These are phyloP conservation scores for Peromyscus eremicus DNA, from an alignment of 2,797 vertebrate genomes.

Conservation along the genomic window DNA sequence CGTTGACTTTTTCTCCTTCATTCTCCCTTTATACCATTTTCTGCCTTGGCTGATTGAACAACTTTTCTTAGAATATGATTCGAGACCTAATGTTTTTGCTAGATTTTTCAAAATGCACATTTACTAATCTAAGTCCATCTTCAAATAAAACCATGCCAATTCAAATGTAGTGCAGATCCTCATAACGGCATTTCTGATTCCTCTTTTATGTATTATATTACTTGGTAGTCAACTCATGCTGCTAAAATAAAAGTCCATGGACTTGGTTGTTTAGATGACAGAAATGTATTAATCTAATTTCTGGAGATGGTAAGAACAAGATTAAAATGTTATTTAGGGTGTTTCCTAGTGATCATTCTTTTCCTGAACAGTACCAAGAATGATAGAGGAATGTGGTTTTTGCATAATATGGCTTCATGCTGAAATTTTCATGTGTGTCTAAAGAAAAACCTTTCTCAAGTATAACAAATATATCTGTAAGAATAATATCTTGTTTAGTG, in stretches of 20 bases:
- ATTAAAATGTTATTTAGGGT: not conserved
- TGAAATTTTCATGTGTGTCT: not conserved
- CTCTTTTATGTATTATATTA: not conserved
- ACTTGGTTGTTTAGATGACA: not conserved
- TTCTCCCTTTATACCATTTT: not conserved
- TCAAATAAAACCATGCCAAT: not conserved
- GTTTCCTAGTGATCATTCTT: not conserved
- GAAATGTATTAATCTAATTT: not conserved
- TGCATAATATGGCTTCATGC: not conserved
- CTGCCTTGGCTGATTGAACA: not conserved
- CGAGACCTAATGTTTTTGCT: not conserved
- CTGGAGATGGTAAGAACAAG: not conserved
- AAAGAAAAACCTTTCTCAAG: not conserved
- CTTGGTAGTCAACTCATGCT: not conserved
- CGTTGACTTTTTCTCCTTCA: not conserved
- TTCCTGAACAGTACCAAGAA: not conserved
- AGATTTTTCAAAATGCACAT: conserved; percentile 15
- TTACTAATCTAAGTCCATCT: not conserved
- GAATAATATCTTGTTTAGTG: not conserved
- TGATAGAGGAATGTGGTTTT: not conserved
- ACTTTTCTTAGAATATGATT: not conserved
- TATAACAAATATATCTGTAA: not conserved
- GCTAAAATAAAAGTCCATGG: not conserved
- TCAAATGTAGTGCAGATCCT: not conserved
- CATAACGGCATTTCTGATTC: not conserved